A percentile compares a stretch with the other conserved stretches of the same genome.
Evolutionary conservation across 2,888 invertebrate genomes (phyloP).

Genomic region (Siphlonurus alternatus): DNA sequence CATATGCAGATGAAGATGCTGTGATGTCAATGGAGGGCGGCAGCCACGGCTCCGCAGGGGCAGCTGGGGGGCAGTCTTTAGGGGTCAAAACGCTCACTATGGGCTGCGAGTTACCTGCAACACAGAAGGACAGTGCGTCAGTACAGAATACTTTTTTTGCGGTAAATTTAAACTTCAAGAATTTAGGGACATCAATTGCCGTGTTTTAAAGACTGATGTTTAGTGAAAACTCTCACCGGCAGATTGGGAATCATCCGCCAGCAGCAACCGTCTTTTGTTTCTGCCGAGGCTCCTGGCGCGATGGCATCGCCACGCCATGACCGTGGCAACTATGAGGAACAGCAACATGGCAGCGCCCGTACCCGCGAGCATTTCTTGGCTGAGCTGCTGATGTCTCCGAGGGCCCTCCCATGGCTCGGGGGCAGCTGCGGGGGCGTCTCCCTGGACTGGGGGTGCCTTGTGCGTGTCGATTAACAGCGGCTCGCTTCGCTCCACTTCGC

Average conservation of each 20-base stretch:
- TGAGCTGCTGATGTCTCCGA: slow-evolving; percentile 35
- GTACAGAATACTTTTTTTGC: too few species aligned
- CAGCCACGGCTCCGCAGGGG: not conserved
- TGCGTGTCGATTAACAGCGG: slow-evolving; percentile 15
- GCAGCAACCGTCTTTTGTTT: not conserved
- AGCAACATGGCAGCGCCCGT: slow-evolving; percentile 35
- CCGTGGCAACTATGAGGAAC: slow-evolving; percentile 32
- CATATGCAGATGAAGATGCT: too few species aligned
- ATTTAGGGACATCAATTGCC: too few species aligned
- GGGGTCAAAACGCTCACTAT: not conserved
- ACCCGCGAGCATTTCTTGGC: slow-evolving; percentile 36
- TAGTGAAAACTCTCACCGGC: not conserved
- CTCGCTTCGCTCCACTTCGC: slow-evolving; percentile 12
- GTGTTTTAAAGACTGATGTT: too few species aligned
- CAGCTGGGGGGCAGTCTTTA: not conserved
- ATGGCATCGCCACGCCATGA: slow-evolving; percentile 40
- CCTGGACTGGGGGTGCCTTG: slow-evolving; percentile 10
- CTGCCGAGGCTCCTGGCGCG: slow-evolving; percentile 27
- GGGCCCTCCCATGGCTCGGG: slow-evolving; percentile 31
- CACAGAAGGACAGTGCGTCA: not conserved
- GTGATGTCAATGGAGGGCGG: not conserved
- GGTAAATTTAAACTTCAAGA: too few species aligned
- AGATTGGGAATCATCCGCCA: slow-evolving; percentile 1
- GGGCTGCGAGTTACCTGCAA: not conserved
- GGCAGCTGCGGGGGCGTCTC: slow-evolving; percentile 5